Evolutionary conservation across 2,888 invertebrate species (phyloP), one percentile per base, ranked within the genome.

Genomic region (Neria commutata): DNA sequence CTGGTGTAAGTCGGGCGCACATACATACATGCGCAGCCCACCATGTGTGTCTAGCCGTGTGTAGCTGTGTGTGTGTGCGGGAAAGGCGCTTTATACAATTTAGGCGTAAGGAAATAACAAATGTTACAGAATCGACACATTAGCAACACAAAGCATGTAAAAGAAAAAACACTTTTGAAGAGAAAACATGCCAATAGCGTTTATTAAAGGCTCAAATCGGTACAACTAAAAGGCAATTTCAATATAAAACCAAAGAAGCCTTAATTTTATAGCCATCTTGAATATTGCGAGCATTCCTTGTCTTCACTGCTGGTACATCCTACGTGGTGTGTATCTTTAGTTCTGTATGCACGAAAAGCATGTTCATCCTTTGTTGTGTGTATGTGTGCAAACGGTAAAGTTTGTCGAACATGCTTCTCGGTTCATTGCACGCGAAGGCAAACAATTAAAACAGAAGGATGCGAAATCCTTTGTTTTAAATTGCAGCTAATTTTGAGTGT

Each of bases 61-160:
- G n/a, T n/a, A n/a, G n/a, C n/a, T n/a, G n/a, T 11, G 29, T 29
- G 29, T 29, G 29, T 6, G 29, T 29, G 29, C 11, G n/a, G n/a
- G n/a, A 14, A 6, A 14, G n/a, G 4, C 6, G 6, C 21, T 42
- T 4, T 42, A 42, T 19, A 42, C 42, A 42, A 14, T 42, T 68
- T 67, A 67, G 71, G 70, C 72, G 70, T 74, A 72, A 66, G 70
- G 62, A 72, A 73, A 72, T 72, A 72, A 69, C 59, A 72, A 73
- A 72, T 72, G 73, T 73, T 73, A 73, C 72, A 73, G 73, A 74
- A 73, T 71, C 70, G 72, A 67, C 65, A 66, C n/a, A 63, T 60
- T 40, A 42, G 42, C 42, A 42, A 42, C n/a, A 14, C 4, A 37
- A 37, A 37, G 6, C 8, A 4, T 4, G n/a, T 29, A 29, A 29